Base-by-base conservation (phyloP, 2,113 vertebrate species). In the Ictidomys tridecemlineatus region DNA sequence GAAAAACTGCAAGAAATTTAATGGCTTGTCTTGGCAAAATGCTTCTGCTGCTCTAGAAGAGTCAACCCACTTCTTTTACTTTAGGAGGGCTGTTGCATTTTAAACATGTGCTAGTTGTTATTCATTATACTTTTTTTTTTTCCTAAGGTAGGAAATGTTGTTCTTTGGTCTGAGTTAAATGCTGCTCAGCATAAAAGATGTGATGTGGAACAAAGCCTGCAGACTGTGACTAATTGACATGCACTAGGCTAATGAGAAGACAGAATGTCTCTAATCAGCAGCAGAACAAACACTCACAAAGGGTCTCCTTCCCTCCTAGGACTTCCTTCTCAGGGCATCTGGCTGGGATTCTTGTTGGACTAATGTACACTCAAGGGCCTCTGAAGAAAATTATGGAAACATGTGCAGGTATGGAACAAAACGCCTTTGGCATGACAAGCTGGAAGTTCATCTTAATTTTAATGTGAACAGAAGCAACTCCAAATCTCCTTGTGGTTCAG, bases 281-380 rank as follows among this genome's bases (percentile, higher is more conserved):
- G 58, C 73, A 53, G 61, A 91, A 13, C 86, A 91, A 30, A 89
- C 37, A 73, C 80, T 97, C 86, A 98, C 77, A 79, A 53, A 85
- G 42, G 30, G 7, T 96, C 77, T 97, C 20, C 61, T 92, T 96
- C 96, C 76, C 88, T 98, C 92, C 42, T 96, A 99, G 99, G 96
- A 98, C 99, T 39, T 99, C 99, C 48, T 99, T 99, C 4, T 96
- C 99, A 8, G 99, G 99, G 63, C 99, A 99, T 95, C 98, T 99
- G 95, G 97, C 99, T 14, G 99, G 99, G 8, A 99, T 99, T 98
- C 98, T 99, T 74, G 99, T 99, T 93, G 99, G 99, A 80, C 96
- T 99, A 77, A 98, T 99, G 97, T 99, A 99, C 96, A 99, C 98
- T 0, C 80, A 92, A 0, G 99, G 99, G 82, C 99, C 99, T 32